Evolutionary conservation across 1,140 invertebrate genomes (phyloP).

Genomic region (Drosophila elegans): DNA sequence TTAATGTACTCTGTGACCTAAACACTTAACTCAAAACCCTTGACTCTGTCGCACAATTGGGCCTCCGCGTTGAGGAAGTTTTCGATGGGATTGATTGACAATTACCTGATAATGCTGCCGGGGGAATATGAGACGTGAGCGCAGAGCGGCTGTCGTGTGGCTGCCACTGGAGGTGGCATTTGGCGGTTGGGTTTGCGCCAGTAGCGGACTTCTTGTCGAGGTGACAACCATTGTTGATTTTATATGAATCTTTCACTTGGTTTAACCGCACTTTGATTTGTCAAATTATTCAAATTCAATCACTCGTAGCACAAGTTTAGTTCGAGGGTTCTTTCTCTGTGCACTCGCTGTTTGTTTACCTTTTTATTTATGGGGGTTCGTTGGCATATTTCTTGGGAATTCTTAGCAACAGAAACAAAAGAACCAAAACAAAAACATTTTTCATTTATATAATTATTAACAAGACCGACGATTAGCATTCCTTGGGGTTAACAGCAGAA

Average conservation of each 20-base stretch:
- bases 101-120: conserved; percentile 81
- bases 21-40: conserved; percentile 23
- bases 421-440: conserved; percentile 44
- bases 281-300: conserved; percentile 3
- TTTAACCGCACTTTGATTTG: conserved; percentile 18
- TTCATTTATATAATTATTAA: conserved; percentile 51
- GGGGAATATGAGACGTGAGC: conserved; percentile 76
- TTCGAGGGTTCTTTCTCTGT: conserved; percentile 5
- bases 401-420: conserved; percentile 18
- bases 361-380: conserved; percentile 36
- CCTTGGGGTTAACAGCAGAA: conserved; percentile 34
- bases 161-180: conserved; percentile 56
- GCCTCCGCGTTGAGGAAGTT: conserved; percentile 1
- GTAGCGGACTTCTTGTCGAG: conserved; percentile 67
- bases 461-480: conserved; percentile 45
- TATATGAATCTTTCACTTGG: conserved; percentile 2
- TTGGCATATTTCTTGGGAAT: conserved; percentile 53
- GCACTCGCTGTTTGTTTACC: conserved; percentile 34
- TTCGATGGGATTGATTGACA: conserved; percentile 11
- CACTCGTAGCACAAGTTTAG: conserved; percentile 5
- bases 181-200: conserved; percentile 62
- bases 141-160: conserved; percentile 54
- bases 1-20: conserved; percentile 62
- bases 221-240: conserved; percentile 68
- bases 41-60: conserved; percentile 10